Evolutionary conservation across 1,140 invertebrate species (phyloP), one percentile per base, ranked within the genome.

Genomic region (Centruroides sculpturatus): DNA sequence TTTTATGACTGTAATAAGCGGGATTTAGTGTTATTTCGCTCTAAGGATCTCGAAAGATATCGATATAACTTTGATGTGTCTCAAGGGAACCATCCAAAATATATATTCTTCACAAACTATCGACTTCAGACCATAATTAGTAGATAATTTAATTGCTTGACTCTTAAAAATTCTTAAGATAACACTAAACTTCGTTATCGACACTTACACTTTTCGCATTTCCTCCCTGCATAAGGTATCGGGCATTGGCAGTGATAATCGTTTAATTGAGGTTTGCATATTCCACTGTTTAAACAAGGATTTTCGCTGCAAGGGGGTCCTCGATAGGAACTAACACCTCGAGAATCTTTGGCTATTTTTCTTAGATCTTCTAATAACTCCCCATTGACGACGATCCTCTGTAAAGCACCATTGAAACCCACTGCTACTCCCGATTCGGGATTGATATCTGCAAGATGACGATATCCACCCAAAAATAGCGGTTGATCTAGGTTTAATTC

Each of bases 401-500:
- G 89, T 64, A 94, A 80, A 5, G 86, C 86, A 56, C 91, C 90
- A 69, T 82, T 80, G 64, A 92, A 84, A 67, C 86, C 85, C 66
- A 80, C 81, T 61, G 78, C 79, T 55, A 85, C 81, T n/a, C 82
- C 83, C 8, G 85, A 81, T 57, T 88, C 80, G 60, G 81, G 77
- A 71, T 86, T 85, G 34, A 87, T 76, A 68, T 84, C 80, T 62
- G 81, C 77, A 75, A 81, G 82, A 53, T 82, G 80, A 59, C 85
- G 82, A 60, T 87, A 79, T 34, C 88, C 89, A 67, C 90, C 91
- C 62, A 95, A 78, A 68, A 85, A 92, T 13, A 93, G 75, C 23
- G 85, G 85, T 65, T 85, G 79, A 60, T 87, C 85, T 11, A 95
- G 75, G 75, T 92, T 92, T 12, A 93, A 77, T 69, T 92, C 87